Base-by-base conservation (phyloP, 2,797 vertebrate genomes). In the Anabas testudineus region DNA sequence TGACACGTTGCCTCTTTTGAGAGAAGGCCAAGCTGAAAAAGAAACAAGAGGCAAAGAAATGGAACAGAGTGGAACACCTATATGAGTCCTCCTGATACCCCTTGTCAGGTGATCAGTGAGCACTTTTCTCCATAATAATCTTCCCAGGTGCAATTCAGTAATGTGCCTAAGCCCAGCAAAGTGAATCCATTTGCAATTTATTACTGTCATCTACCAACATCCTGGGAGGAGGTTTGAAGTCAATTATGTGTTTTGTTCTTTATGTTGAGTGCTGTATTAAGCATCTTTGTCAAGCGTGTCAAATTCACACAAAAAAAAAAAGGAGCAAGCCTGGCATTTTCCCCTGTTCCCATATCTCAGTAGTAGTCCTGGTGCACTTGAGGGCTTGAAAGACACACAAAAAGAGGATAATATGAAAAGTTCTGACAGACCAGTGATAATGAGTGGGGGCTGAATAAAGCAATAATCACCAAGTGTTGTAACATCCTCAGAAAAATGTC, bases 131-230 rank as follows among this genome's bases (percentile, higher is more conserved):
- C 59, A 71, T 80, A 90, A 81, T 81, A 85, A 45, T 71, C 68
- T 61, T 89, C 85, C 87, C 86, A 85, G 82, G 87, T 91, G 89
- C 64, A 73, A 78, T 78, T 72, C 81, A 52, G 71, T 78, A 72
- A 80, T 66, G 74, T 80, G 86, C 83, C 62, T 53, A 64, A 84
- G 85, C 71, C 51, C 76, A 80, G 72, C 64, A 83, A 78, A 82
- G 85, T 85, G 87, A 86, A 92, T 82, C 84, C 73, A 59, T 53
- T 71, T 67, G 80, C 78, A 84, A 87, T 90, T 76, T 87, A 86
- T 90, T 88, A 77, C 82, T 89, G 93, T 91, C 90, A 90, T 54
- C 74, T 47, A 55, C 60, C 52, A 68, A 72, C 80, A 81, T 80
- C 86, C 59, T 48, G 77, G 86, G 85, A 86, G 58, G 62, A 87